phyloP scores from a whole-genome alignment of 2,888 invertebrate genomes.

The Rutpela maculata region DNA sequence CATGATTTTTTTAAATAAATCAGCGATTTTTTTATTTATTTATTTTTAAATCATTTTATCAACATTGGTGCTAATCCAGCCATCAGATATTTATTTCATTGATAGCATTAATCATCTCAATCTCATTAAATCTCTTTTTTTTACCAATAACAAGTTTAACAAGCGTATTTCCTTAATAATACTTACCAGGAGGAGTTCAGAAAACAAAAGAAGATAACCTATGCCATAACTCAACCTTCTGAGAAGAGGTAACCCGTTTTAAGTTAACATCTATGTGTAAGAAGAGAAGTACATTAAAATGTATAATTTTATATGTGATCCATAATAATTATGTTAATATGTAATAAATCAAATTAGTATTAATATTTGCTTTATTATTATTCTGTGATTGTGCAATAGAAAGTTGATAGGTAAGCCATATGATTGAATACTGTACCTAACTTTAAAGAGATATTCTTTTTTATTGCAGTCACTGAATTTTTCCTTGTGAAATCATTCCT shows the following conservation, averaged over 20 bases:
- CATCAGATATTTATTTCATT: too few relatives aligned
- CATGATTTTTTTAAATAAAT: too few relatives aligned
- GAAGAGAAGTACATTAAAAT: slow-evolving; percentile 47
- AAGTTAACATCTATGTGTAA: slow-evolving; percentile 32
- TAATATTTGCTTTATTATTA: slow-evolving; percentile 22
- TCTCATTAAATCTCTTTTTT: not conserved
- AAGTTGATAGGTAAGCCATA: not conserved
- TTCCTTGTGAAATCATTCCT: not conserved
- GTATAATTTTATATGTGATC: slow-evolving; percentile 55
- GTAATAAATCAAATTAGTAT: slow-evolving; percentile 45
- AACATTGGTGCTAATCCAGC: too few relatives aligned
- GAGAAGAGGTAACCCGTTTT: not conserved
- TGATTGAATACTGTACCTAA: not conserved
- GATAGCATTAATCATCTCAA: too few relatives aligned
- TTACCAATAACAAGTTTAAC: not conserved
- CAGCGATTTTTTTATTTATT: too few relatives aligned
- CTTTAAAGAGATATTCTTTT: not conserved
- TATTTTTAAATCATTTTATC: too few relatives aligned
- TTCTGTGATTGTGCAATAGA: slow-evolving; percentile 7
- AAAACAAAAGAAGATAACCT: slow-evolving; percentile 72
- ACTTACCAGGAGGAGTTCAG: slow-evolving; percentile 73
- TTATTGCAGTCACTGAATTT: slow-evolving; percentile 7
- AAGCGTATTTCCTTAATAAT: slow-evolving; percentile 69
- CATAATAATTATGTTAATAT: slow-evolving; percentile 40
- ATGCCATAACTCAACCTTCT: slow-evolving; percentile 1